Percentiles rank a stretch among this genome's conserved stretches.
Conservation (phyloP, 2,888 invertebrate genomes). For the Philereme vetulata region DNA sequence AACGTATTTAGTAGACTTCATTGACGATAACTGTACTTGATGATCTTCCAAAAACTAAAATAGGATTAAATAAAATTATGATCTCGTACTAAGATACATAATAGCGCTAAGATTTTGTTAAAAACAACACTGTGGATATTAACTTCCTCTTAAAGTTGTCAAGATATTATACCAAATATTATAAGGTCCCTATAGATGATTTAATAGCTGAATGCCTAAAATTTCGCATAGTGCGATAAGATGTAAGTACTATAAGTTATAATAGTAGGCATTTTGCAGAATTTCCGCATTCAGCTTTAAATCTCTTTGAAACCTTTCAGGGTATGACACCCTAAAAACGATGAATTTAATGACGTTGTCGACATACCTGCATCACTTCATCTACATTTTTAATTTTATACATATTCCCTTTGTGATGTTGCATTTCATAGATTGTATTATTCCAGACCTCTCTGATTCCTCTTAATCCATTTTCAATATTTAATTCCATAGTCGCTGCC, state of each 20-base stretch:
- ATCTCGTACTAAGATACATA: too few species aligned
- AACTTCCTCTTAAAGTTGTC: too few species aligned
- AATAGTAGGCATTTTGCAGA: too few species aligned
- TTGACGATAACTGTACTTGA: constrained; percentile 91
- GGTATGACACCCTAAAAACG: neutral
- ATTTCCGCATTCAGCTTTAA: too few species aligned
- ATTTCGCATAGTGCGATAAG: too few species aligned
- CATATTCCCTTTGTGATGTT: constrained; percentile 87
- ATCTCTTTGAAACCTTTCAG: too few species aligned
- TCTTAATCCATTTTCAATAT: constrained; percentile 91
- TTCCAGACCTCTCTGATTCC: constrained; percentile 89
- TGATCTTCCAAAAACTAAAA: constrained; percentile 90
- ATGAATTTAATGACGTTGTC: neutral
- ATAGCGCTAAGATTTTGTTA: too few species aligned
- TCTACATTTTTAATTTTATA: constrained; percentile 90
- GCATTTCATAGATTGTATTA: constrained; percentile 88
- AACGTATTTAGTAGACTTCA: constrained; percentile 94
- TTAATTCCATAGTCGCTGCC: constrained; percentile 94
- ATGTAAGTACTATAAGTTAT: too few species aligned
- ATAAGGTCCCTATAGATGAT: too few species aligned
- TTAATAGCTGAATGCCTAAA: too few species aligned
- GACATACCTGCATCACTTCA: constrained; percentile 86
- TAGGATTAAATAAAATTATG: neutral
- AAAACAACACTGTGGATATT: too few species aligned
- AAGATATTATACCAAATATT: too few species aligned